Evolutionary conservation across 2,797 vertebrate genomes (phyloP), one percentile per base, ranked within the genome.

Genomic region (Heterohyrax brucei): DNA sequence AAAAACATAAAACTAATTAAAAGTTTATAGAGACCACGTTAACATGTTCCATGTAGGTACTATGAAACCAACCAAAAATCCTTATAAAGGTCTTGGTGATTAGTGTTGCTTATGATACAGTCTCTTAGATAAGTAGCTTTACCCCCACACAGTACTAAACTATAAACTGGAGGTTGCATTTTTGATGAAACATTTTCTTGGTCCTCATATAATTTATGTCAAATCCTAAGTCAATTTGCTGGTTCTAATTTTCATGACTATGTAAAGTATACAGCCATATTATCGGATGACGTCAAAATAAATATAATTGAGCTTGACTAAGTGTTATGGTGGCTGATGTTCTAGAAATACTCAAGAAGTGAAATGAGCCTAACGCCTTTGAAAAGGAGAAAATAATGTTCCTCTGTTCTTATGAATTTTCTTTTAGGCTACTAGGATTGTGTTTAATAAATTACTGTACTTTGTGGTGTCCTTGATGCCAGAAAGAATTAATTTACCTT

Each of bases 401-500:
- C 28, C 10, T 28, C 1, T 53, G 3, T 86, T 88, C 62, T 26
- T 56, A 44, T 90, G 22, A 79, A 39, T 88, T 94, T 93, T 93
- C 30, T 95, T 82, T 93, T 61, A 90, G 46, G 64, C 18, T 39
- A 80, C 61, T 70, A 93, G 68, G 50, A 73, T 75, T 10, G 39
- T 61, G n/a, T 90, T 94, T 92, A 94, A 96, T 73, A 68, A 93
- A 83, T 88, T 68, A 64, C 7, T 80, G 16, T 56, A 89, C 28
- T 92, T 89, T 87, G 70, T 82, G 48, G 50, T 88, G 13, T 64
- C 59, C 70, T 80, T 87, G 12, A 96, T 68, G 18, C 39, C 46
- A 93, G 64, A 90, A 94, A 79, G 44, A 90, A 96, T 89, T 76
- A 92, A 91, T 89, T 96, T 75, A 88, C 53, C 7, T 68, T 92